Evolutionary conservation across 1,140 invertebrate species (phyloP).

Genomic region (Papilio polytes): DNA sequence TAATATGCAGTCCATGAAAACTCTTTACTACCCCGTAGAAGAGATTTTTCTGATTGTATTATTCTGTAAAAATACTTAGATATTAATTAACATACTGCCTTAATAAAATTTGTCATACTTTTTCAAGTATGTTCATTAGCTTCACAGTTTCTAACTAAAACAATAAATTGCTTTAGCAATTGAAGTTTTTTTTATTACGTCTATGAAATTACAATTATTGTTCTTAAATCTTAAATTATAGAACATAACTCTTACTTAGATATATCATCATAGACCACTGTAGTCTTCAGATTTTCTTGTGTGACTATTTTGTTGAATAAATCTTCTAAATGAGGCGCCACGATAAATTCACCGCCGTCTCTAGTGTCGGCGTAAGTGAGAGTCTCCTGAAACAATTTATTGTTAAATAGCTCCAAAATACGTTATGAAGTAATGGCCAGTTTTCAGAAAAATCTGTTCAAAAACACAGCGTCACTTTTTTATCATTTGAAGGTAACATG

Average conservation of each 20-base stretch:
- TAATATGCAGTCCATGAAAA: slow-evolving; percentile 72
- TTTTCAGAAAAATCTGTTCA: too few species aligned
- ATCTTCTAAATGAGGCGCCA: slow-evolving; percentile 53
- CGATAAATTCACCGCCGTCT: slow-evolving; percentile 49
- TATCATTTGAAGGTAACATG: too few species aligned
- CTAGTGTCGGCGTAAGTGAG: slow-evolving; percentile 41
- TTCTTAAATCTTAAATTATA: too few species aligned
- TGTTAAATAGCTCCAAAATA: not conserved
- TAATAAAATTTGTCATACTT: too few species aligned
- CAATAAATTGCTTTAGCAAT: too few species aligned
- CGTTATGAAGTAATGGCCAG: too few species aligned
- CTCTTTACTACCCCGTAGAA: slow-evolving; percentile 23
- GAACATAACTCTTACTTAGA: slow-evolving; percentile 57
- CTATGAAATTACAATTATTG: too few species aligned
- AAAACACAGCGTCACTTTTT: too few species aligned
- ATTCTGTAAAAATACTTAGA: slow-evolving; percentile 51
- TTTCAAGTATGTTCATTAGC: too few species aligned
- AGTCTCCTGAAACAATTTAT: slow-evolving; percentile 46
- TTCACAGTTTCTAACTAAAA: too few species aligned
- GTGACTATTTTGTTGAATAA: slow-evolving; percentile 48
- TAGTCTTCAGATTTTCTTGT: slow-evolving; percentile 47
- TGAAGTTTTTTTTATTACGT: too few species aligned
- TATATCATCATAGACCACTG: slow-evolving; percentile 58
- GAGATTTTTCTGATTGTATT: slow-evolving; percentile 58
- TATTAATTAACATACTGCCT: too few species aligned